Percentiles rank a stretch among this genome's conserved stretches.
phyloP scores from a whole-genome alignment of 2,888 invertebrate species.

The Megamerina dolium region DNA sequence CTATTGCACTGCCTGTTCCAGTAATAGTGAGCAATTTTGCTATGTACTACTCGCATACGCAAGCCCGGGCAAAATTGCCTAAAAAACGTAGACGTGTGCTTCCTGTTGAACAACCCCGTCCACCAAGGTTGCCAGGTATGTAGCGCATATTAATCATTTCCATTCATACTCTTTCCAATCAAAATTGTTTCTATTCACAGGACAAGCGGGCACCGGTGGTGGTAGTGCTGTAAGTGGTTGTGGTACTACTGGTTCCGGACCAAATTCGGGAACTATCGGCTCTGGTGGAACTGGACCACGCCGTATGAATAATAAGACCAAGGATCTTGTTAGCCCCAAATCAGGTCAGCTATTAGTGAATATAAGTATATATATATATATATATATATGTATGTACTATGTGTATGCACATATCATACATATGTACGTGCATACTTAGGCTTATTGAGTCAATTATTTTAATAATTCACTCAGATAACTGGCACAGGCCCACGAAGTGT shows the following conservation, averaged over 20 bases:
- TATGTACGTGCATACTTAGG: too few relatives aligned
- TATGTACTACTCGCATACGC: conserved; percentile 92
- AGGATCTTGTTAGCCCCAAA: conserved; percentile 50
- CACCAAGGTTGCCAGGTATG: conserved; percentile 37
- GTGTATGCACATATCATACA: too few relatives aligned
- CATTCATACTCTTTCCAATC: too few relatives aligned
- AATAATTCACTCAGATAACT: too few relatives aligned
- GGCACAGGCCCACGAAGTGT: too few relatives aligned
- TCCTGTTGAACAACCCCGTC: conserved; percentile 88
- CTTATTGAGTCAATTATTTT: too few relatives aligned
- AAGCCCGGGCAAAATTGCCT: conserved; percentile 97
- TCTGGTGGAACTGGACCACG: conserved; percentile 49
- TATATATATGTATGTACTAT: background rate
- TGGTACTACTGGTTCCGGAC: conserved; percentile 49
- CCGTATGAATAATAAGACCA: conserved; percentile 50
- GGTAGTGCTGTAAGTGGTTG: conserved; percentile 47
- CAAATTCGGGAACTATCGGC: conserved; percentile 47
- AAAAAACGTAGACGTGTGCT: conserved; percentile 95
- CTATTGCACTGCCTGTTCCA: conserved; percentile 97
- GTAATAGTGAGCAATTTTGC: conserved; percentile 99
- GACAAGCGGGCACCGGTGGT: conserved; percentile 29
- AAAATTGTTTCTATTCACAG: too few relatives aligned
- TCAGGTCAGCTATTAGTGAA: conserved; percentile 42
- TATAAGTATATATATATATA: background rate
- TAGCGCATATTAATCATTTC: too few relatives aligned